A percentile compares a stretch with the other conserved stretches of the same genome.
Conservation (phyloP, 2,797 vertebrate genomes). For the Xerus rutilus region DNA sequence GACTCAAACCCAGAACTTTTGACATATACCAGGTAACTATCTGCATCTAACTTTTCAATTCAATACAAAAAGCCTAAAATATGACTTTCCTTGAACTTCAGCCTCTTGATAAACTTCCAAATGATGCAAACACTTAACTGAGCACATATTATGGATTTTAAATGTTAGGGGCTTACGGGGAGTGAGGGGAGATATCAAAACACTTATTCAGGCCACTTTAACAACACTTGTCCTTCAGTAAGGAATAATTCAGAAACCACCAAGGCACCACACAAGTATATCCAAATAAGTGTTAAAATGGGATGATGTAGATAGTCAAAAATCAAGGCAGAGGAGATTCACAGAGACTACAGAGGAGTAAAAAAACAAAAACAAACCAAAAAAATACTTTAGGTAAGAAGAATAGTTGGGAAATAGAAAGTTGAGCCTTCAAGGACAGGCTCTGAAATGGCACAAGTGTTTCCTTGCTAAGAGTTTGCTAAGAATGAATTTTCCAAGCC, state of each 20-base stretch:
- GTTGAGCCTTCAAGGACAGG: not conserved
- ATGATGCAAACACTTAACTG: not conserved
- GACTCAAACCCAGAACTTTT: not conserved
- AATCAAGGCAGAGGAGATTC: not conserved
- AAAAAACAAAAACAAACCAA: not conserved
- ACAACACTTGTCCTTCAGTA: not conserved
- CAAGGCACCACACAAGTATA: not conserved
- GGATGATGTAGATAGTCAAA: not conserved
- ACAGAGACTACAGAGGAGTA: not conserved
- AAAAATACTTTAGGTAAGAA: not conserved
- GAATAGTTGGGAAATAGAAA: not conserved
- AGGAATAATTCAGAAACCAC: not conserved
- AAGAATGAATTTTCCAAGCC: constrained; percentile 45
- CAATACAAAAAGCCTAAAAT: constrained; percentile 6
- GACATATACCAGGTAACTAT: not conserved
- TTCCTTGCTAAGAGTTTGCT: not conserved
- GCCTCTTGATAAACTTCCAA: not conserved
- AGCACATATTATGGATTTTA: not conserved
- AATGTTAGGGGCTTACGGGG: not conserved
- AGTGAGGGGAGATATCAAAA: not conserved
- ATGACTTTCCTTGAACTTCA: not conserved
- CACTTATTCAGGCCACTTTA: not conserved
- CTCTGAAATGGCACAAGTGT: not conserved
- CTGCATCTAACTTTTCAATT: not conserved
- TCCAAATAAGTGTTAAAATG: not conserved